Base-by-base conservation (phyloP, 1,140 invertebrate genomes). In the Ceratina australensis region DNA sequence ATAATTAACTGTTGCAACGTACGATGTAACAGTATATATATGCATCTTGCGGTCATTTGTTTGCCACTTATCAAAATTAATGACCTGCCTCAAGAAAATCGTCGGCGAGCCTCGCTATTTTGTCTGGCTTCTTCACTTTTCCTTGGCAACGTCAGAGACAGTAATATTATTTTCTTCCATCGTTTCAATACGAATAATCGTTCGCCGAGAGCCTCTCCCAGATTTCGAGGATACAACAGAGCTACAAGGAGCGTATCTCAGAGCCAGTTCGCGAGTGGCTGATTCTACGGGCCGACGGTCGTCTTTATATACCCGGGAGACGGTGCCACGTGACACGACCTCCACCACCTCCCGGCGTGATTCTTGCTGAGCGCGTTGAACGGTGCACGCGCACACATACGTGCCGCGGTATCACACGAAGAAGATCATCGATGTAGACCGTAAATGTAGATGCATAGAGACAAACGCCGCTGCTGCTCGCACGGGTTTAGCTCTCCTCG, bases 251-350 rank as follows among this genome's bases (percentile, higher is more conserved):
- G 49, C 65, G 54, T 50, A 78, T 86, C 76, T 87, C 81, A 81
- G 84, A 90, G 88, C 88, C 88, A 87, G 84, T 86, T 79, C 74
- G 79, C 82, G 87, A 89, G 81, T 89, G 89, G 88, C 87, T 88
- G 89, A 87, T 82, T 87, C 42, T 28, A 81, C 74, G 42, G 57
- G 72, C 75, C 72, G 64, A 60, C 67, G 71, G 60, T 57, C 66
- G 78, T 78, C 81, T 72, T 89, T 90, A 87, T 90, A 90, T 90
- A 89, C 86, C 87, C 81, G 61, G 72, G 68, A 79, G 78, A 22
- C 52, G 33, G 60, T 8, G 61, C 88, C 89, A 89, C 89, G 89
- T 89, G 89, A 82, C 28, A 47, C 50, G 50, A 33, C 28, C 54
- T 50, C 61, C 68, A 79, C 78, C 64, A 68, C 65, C 28, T 33